Evolutionary conservation across 1,140 invertebrate genomes (phyloP).

Genomic region (Zophobas morio): DNA sequence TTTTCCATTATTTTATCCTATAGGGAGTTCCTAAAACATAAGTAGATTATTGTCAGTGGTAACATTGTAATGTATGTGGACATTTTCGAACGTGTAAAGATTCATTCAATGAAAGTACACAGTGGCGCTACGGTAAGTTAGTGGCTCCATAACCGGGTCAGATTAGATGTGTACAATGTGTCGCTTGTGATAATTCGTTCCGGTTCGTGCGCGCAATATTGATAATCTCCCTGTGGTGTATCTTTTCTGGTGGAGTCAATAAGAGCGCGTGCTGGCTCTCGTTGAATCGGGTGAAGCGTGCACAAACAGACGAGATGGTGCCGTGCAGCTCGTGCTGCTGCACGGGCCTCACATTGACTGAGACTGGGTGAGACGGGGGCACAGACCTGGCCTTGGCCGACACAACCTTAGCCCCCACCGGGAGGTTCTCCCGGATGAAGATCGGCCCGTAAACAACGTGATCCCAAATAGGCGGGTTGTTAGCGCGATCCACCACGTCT

Average conservation of each 20-base stretch:
- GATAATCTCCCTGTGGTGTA: constrained; percentile 12
- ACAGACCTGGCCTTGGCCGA: constrained; percentile 98
- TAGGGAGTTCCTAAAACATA: too few relatives aligned
- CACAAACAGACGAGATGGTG: constrained; percentile 65
- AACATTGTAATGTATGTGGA: too few relatives aligned
- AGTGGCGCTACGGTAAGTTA: too few relatives aligned
- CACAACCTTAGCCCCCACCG: constrained; percentile 95
- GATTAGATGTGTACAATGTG: too few relatives aligned
- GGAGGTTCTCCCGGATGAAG: constrained; percentile 96
- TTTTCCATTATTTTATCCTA: too few relatives aligned
- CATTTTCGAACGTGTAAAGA: too few relatives aligned
- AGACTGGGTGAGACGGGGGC: constrained; percentile 67
- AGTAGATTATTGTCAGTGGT: too few relatives aligned
- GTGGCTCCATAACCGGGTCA: too few relatives aligned
- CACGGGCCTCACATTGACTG: constrained; percentile 63
- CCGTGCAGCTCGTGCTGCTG: constrained; percentile 69
- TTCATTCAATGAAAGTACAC: too few relatives aligned
- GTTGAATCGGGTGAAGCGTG: constrained; percentile 64
- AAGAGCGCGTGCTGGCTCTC: constrained; percentile 56
- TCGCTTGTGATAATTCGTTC: neutral
- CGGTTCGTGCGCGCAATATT: constrained; percentile 44
- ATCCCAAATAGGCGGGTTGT: constrained; percentile 98
- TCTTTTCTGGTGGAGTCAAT: neutral
- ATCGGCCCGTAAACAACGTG: constrained; percentile 95
- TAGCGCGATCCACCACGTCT: constrained; percentile 96